Conservation (phyloP, 1,140 invertebrate genomes). For the Gryon sp. region DNA sequence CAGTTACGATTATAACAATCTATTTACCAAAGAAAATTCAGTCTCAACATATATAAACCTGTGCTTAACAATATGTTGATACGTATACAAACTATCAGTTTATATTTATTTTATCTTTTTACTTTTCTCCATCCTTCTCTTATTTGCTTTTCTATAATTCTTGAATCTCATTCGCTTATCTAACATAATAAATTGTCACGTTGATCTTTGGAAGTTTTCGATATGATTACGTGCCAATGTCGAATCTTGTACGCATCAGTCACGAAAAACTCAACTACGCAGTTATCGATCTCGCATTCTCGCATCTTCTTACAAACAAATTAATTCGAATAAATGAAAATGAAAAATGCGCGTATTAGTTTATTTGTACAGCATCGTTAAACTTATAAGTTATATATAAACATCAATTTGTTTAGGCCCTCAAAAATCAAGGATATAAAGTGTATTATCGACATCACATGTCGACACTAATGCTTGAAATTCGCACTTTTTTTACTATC, state of each 20-base stretch:
- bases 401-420: constrained; percentile 23
- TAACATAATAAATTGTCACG: constrained; percentile 69
- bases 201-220: constrained; percentile 64
- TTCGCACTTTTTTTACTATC: constrained; percentile 50
- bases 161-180: no score
- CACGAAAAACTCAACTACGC: constrained; percentile 18
- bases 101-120: no score
- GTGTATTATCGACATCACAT: no score
- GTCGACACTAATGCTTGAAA: not conserved
- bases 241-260: constrained; percentile 23
- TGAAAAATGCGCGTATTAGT: constrained; percentile 9
- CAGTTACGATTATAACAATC: constrained; percentile 24
- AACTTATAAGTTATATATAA: constrained; percentile 9
- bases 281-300: no score
- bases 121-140: no score
- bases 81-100: constrained; percentile 51
- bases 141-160: no score
- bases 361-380: constrained; percentile 34
- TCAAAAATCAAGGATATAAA: constrained; percentile 8
- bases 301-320: constrained; percentile 2
- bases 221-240: constrained; percentile 52
- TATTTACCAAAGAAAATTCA: constrained; percentile 6
- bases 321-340: constrained; percentile 4
- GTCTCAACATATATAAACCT: constrained; percentile 38
- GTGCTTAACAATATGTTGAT: constrained; percentile 54